Evolutionary conservation across 2,113 vertebrate genomes (phyloP).

Genomic region (Sus scrofa): DNA sequence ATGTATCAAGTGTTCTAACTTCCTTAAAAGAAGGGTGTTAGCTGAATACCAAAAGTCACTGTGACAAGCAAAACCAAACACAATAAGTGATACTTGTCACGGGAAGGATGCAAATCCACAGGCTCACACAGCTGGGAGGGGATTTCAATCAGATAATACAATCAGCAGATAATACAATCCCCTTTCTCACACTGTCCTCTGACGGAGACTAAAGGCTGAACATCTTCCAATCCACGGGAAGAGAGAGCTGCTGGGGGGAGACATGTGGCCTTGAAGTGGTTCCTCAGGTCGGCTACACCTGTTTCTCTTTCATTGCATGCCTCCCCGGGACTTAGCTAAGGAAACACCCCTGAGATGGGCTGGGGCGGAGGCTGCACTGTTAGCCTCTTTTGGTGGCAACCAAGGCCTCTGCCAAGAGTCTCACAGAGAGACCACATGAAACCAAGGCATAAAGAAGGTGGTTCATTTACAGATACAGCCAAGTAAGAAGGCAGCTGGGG

Average conservation of each 20-base stretch:
- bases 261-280: accelerated
- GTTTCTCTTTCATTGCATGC: background rate
- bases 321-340: accelerated
- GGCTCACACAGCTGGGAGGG: accelerated
- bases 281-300: background rate
- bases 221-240: background rate
- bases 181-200: background rate
- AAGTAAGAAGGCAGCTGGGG: background rate
- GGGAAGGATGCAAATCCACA: background rate
- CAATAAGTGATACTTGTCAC: accelerated
- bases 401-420: background rate
- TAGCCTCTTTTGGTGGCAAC: background rate
- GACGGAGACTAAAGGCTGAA: background rate
- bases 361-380: background rate
- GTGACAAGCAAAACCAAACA: background rate
- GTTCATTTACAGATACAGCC: background rate
- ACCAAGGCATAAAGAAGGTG: background rate
- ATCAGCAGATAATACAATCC: background rate
- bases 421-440: background rate
- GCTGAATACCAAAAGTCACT: background rate
- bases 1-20: background rate
- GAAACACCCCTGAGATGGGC: background rate
- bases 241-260: too few species aligned
- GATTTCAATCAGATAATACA: background rate
- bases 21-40: constrained; percentile 33